Base-by-base conservation (phyloP, 2,113 vertebrate species). In the Phodopus roborovskii region DNA sequence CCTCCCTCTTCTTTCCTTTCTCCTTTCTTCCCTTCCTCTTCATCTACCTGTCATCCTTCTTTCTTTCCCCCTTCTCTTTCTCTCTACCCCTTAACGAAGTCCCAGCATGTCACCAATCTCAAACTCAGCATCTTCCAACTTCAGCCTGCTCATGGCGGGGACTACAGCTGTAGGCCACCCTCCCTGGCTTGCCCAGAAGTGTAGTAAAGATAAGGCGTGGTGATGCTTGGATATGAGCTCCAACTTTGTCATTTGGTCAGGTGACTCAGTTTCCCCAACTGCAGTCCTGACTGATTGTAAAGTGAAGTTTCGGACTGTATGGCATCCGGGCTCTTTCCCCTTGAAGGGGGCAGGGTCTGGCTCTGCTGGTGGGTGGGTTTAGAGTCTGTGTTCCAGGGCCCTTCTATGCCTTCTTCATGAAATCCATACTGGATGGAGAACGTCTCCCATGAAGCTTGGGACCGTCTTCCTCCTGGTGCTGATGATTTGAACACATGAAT, bases 141-240 rank as follows among this genome's bases (percentile, higher is more conserved):
- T 62, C 58, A 45, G 39, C 66, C 50, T 73, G 33, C 48, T 15
- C 17, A 19, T 10, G 0, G 1, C 24, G 30, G 85, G 33, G 68
- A 39, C 12, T 11, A 39, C 68, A 88, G 36, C 22, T 36, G 10
- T 16, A 4, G 22, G 20, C 48, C 68, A 42, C 20, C 22, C 10
- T 39, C 26, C 66, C 68, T 56, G 68, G 85, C 64, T 64, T 42
- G 36, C 77, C n/a, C 45, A 89, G 71, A 70, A 58, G 48, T 66
- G 4, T 48, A 82, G 22, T 0, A 1, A 78, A 50, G 74, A 19
- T 4, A 19, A 48, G 28, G 11, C 22, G 36, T 2, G 56, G 50
- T 0, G 0, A 53, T 30, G 36, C n/a, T 48, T 45, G 11, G 48
- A 33, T 7, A 75, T 71, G 16, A 33, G 48, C 48, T 60, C 56